Evolutionary conservation across 2,113 vertebrate genomes (phyloP), one percentile per base, ranked within the genome.

Genomic region (Hiodon tergisus): DNA sequence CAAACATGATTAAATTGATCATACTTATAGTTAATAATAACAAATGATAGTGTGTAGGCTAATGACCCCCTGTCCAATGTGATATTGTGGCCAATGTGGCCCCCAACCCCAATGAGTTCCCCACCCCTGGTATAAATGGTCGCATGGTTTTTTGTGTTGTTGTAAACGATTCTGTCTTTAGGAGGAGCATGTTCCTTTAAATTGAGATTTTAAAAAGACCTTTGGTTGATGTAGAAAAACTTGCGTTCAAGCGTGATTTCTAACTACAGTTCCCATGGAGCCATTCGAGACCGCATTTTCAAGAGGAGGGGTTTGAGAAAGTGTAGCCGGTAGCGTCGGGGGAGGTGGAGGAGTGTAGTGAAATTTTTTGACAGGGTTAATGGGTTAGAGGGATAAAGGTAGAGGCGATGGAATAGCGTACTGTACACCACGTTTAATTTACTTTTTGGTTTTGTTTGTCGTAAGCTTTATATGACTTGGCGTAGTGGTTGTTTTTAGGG

Each of bases 231-330:
- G 31, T 31, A 60, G 70, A 16, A 50, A 71, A 51, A 62, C 11
- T 55, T 47, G 0, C 46, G 4, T 6, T 3, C 9, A 48, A 7
- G 52, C 16, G 5, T 10, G 4, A 13, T 16, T 55, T n/a, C 31
- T 60, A 69, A 91, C 86, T 53, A 80, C 91, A 87, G 81, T 86
- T 82, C 90, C 91, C 91, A 89, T 61, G 0, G 81, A 81, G 75
- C 2, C 88, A 71, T 0, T 16, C 47, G 71, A 75, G 81, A 77
- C 87, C 84, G 85, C 87, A 87, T 81, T 77, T 83, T 84, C 79
- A 3, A 79, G 81, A 87, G 90, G 89, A 82, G 90, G 89, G 83
- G 89, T 84, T 74, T 83, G 76, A 59, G 79, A 85, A 83, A 85
- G 87, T 90, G 87, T 84, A 77, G 82, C 84, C 81, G 82, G 75